Conservation (phyloP, 2,888 invertebrate genomes). For the Junonia oenone region DNA sequence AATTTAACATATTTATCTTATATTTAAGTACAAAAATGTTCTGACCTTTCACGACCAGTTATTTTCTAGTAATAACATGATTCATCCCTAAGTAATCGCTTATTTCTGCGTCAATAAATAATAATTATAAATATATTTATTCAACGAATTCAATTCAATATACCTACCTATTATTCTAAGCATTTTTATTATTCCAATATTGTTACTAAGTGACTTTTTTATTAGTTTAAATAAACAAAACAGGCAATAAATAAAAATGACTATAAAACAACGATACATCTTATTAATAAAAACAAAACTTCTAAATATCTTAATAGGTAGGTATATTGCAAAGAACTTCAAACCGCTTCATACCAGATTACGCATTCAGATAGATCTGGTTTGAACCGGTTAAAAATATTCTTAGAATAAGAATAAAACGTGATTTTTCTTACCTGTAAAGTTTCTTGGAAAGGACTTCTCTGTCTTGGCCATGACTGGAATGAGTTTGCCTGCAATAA, state of each 20-base stretch:
- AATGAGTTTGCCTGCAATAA: constrained; percentile 59
- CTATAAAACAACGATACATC: background rate
- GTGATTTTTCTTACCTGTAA: constrained; percentile 56
- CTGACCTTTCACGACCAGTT: background rate
- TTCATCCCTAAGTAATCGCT: background rate
- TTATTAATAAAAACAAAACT: background rate
- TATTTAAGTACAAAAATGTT: background rate
- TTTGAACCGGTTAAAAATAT: background rate
- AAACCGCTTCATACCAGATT: background rate
- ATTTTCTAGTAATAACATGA: background rate
- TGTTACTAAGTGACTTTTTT: too few species aligned
- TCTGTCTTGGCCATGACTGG: constrained; percentile 74
- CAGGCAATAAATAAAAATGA: too few species aligned
- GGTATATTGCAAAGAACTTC: too few species aligned
- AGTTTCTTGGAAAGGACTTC: constrained; percentile 73
- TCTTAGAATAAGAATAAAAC: background rate
- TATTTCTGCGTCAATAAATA: background rate
- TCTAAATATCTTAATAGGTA: too few species aligned
- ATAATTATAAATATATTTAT: background rate
- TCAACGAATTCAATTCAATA: too few species aligned
- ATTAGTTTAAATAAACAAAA: too few species aligned
- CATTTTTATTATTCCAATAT: too few species aligned
- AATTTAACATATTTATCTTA: background rate
- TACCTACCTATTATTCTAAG: too few species aligned
- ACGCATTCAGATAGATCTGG: background rate